Evolutionary conservation across 2,113 vertebrate genomes (phyloP), one percentile per base, ranked within the genome.

Genomic region (Cromileptes altivelis): DNA sequence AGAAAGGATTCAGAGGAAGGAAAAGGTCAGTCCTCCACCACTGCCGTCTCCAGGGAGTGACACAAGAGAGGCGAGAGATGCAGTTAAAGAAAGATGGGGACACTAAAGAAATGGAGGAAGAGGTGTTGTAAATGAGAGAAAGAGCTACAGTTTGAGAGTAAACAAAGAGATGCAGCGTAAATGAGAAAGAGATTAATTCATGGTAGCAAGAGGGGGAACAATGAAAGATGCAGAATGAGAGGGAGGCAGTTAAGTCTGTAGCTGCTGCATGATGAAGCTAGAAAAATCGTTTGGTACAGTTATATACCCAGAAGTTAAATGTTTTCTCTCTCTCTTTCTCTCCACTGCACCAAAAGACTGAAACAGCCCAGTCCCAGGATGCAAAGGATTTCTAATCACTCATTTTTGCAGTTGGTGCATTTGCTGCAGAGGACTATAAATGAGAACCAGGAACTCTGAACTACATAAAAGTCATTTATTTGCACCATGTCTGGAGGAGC

Each of bases 21-120:
- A 67, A 71, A 70, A 61, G 75, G 70, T 50, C 64, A 58, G 18
- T 27, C 3, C 21, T 70, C 25, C 27, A 23, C 12, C 47, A 13
- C 52, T 19, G 33, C 49, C 10, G 58, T 74, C 69, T 65, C 82
- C 50, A 8, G 49, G 57, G 57, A 85, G 27, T 25, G 12, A 62
- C 25, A 62, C 53, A 2, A 21, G 14, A 33, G 72, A 56, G 6
- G 33, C 42, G 42, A 45, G 42, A 45, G 50, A 76, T 19, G 18
- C 8, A 52, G 33, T 33, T 70, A 15, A 11, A 52, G 40, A 70
- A 52, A 69, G 45, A 33, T 1, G 27, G 40, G 9, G 17, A 9
- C 6, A 1, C 0, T 1, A 67, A 45, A 50, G 53, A 19, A 18
- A 21, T 42, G 7, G 18, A 63, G 37, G 55, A 30, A 47, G 58